A percentile compares a stretch with the other conserved stretches of the same genome.
Conservation (phyloP, 2,888 invertebrate species). For the Lycaena phlaeas region DNA sequence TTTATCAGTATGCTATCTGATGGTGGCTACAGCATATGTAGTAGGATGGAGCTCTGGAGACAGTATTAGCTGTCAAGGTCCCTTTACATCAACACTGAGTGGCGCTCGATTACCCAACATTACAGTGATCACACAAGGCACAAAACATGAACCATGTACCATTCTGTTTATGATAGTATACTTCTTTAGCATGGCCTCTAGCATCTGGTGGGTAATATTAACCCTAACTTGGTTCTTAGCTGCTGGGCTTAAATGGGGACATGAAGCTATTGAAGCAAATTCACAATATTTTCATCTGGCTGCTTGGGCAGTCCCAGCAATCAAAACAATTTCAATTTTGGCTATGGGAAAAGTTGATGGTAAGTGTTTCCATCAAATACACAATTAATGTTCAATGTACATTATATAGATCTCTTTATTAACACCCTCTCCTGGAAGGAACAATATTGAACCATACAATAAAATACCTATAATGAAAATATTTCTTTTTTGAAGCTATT, state of each 20-base stretch:
- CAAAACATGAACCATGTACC: slow-evolving; percentile 87
- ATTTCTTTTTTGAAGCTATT: too few relatives aligned
- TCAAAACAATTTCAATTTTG: slow-evolving; percentile 94
- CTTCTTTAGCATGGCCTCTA: slow-evolving; percentile 97
- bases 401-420: too few relatives aligned
- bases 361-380: slow-evolving; percentile 42
- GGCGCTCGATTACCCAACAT: slow-evolving; percentile 82
- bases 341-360: slow-evolving; percentile 98
- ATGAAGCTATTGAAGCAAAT: slow-evolving; percentile 97
- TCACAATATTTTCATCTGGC: slow-evolving; percentile 97
- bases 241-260: slow-evolving; percentile 97
- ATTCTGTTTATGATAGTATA: slow-evolving; percentile 96
- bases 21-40: slow-evolving; percentile 94
- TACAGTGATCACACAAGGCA: slow-evolving; percentile 90
- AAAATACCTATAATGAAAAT: too few relatives aligned
- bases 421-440: too few relatives aligned
- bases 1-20: slow-evolving; percentile 94
- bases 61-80: slow-evolving; percentile 86
- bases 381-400: too few relatives aligned
- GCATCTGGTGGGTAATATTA: slow-evolving; percentile 98
- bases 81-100: slow-evolving; percentile 80
- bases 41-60: slow-evolving; percentile 89
- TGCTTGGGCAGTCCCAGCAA: slow-evolving; percentile 98
- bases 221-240: slow-evolving; percentile 97
- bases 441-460: too few relatives aligned